Conservation (phyloP, 2,797 vertebrate species). For the Macropus fuliginosus region DNA sequence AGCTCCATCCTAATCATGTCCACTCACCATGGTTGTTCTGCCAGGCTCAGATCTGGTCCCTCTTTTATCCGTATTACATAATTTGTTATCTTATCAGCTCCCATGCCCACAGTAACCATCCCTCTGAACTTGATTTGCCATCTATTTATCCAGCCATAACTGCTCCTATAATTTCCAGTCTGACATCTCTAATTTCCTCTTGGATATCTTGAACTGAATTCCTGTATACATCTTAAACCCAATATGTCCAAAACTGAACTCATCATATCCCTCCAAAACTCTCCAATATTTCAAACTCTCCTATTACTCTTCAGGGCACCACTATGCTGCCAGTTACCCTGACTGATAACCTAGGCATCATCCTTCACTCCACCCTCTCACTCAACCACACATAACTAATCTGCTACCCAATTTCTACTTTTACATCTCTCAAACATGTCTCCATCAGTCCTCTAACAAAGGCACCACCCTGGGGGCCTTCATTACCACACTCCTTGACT, state of each 20-base stretch:
- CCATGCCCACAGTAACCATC: neutral
- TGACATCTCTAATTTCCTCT: neutral
- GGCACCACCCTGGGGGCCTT: neutral
- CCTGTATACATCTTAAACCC: neutral
- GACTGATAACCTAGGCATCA: neutral
- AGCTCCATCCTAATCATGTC: neutral
- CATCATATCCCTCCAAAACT: neutral
- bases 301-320: neutral
- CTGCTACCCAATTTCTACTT: neutral
- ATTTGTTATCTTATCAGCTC: neutral
- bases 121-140: neutral
- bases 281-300: neutral
- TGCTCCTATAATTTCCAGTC: neutral
- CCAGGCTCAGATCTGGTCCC: neutral
- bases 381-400: neutral
- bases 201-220: neutral
- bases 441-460: neutral
- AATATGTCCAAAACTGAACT: neutral
- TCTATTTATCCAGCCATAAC: neutral
- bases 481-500: neutral
- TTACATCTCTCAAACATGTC: neutral
- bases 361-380: neutral
- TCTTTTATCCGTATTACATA: neutral
- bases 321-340: neutral
- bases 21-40: neutral